Evolutionary conservation across 1,140 invertebrate species (phyloP), one percentile per base, ranked within the genome.

Genomic region (Drosophila athabasca): DNA sequence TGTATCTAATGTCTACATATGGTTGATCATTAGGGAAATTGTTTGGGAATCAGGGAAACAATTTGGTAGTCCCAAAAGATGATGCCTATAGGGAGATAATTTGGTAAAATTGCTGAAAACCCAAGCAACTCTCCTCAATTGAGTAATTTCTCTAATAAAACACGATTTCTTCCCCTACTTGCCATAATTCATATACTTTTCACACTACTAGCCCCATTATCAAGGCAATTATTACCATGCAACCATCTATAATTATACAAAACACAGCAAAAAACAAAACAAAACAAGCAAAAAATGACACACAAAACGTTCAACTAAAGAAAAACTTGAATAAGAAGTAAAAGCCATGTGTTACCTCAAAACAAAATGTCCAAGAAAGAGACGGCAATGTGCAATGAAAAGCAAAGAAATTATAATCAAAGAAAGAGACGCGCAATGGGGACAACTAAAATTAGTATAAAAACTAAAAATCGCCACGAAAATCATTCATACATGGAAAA

Each of bases 381-480:
- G 35, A 71, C 49, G 24, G 24, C 24, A 24, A 24, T 24, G 22
- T 24, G 22, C 3, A 24, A 24, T 24, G 22, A 24, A 78, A 49
- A 62, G 51, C 60, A 72, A 31, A 84, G 39, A 66, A 73, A 58
- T 81, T 64, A 67, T 64, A 81, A 67, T 68, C 60, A 73, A 70
- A 61, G 55, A 69, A 69, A 77, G 54, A 82, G 79, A 80, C 58
- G 39, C 62, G 39, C 62, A 74, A 74, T 82, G 59, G 60, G 73
- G 58, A 54, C 35, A 58, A 64, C 41, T 26, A 67, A 64, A 53
- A 61, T 49, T 41, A 22, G 9, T 22, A 50, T 44, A 68, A 46
- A 55, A 11, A 39, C 3, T 11, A 31, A 50, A 50, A 22, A 19
- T 19, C 17, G 17, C 9, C 31, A 50, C 15, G 22, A 15, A 15